phyloP scores from a whole-genome alignment of 2,888 invertebrate species.

The Tenthredo notha region DNA sequence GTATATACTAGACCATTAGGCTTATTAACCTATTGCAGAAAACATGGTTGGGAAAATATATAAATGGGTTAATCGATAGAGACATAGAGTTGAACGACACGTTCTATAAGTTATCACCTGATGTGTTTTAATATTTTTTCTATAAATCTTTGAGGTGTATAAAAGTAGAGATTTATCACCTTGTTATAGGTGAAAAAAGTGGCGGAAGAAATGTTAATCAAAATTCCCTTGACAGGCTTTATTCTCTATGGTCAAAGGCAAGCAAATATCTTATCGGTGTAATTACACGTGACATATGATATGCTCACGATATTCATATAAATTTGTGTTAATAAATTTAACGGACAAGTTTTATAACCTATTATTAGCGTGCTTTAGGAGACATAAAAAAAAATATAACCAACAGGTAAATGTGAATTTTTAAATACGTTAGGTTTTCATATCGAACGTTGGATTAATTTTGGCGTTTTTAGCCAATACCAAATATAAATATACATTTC shows the following conservation, averaged over 20 bases:
- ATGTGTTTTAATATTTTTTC: neutral
- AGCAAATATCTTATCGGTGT: neutral
- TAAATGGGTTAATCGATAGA: constrained; percentile 21
- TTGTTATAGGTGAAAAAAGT: neutral
- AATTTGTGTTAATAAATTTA: constrained; percentile 22
- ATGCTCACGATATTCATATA: neutral
- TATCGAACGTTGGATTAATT: neutral
- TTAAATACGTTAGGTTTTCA: neutral
- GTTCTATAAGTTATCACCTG: neutral
- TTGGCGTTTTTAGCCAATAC: neutral
- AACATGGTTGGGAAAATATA: neutral
- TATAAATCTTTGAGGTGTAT: neutral
- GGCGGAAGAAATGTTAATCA: neutral
- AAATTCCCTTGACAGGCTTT: neutral
- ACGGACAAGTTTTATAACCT: constrained; percentile 2
- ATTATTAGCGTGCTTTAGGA: constrained; percentile 2
- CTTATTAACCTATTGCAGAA: constrained; percentile 36
- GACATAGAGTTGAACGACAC: neutral
- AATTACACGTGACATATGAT: constrained; percentile 18
- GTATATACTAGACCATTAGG: neutral
- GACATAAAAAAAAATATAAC: neutral
- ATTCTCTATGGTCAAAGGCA: neutral
- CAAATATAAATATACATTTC: neutral
- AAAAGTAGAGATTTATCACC: neutral
- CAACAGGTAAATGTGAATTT: constrained; percentile 13